These are phyloP conservation scores for Cladorhizidae sp. DNA, from an alignment of 37 sponge, comb jelly and placozoan species.

Conservation along the genomic window DNA sequence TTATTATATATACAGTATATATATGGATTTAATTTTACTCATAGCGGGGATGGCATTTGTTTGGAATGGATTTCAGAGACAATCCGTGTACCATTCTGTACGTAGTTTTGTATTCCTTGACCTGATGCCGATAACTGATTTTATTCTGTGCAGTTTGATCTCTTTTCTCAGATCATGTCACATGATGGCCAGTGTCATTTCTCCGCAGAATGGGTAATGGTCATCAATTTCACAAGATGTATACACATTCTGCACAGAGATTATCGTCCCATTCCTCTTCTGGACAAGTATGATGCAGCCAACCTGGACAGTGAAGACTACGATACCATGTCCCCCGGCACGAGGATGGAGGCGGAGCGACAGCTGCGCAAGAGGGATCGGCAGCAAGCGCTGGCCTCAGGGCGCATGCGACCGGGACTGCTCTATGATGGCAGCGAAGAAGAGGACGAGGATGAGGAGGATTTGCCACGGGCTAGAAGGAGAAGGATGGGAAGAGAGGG, in stretches of 20 bases:
- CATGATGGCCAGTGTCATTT: too few relatives aligned
- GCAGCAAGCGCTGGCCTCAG: conserved; percentile 73
- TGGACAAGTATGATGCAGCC: conserved; percentile 84
- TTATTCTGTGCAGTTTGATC: too few relatives aligned
- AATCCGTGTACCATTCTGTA: too few relatives aligned
- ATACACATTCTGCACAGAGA: conserved; percentile 54
- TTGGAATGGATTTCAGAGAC: too few relatives aligned
- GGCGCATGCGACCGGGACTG: conserved; percentile 85
- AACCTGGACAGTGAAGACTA: conserved; percentile 78
- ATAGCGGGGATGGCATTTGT: too few relatives aligned
- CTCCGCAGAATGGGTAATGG: too few relatives aligned
- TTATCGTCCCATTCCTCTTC: conserved; percentile 88
- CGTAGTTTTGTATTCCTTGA: too few relatives aligned
- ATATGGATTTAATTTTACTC: too few relatives aligned
- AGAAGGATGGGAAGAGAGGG: conserved; percentile 36
- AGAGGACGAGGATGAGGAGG: conserved; percentile 60
- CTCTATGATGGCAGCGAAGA: conserved; percentile 85
- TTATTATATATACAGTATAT: too few relatives aligned
- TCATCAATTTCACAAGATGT: too few relatives aligned
- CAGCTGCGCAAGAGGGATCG: conserved; percentile 90
- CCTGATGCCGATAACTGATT: too few relatives aligned
- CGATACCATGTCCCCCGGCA: conserved; percentile 66
- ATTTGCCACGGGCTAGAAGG: conserved; percentile 23
- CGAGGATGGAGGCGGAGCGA: conserved; percentile 80
- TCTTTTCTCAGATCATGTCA: too few relatives aligned